Evolutionary conservation across 2,888 invertebrate species (phyloP).

Genomic region (Leptogaster cylindrica): DNA sequence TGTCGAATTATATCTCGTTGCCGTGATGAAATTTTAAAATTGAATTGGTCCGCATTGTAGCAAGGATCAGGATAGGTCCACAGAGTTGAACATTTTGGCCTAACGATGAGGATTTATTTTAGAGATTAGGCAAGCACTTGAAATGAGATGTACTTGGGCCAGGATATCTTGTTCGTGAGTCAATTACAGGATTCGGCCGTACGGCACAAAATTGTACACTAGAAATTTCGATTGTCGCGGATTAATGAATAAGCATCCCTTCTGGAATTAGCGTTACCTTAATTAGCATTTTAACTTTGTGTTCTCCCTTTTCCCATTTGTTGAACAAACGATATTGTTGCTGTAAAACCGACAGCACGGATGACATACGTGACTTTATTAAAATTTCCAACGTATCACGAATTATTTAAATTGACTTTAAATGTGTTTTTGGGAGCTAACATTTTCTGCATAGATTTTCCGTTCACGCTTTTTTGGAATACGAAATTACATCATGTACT

Average conservation of each 20-base stretch:
- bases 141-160: constrained; percentile 18
- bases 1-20: constrained; percentile 44
- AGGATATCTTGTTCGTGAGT: constrained; percentile 28
- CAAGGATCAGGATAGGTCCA: background rate
- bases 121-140: constrained; percentile 33
- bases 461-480: constrained; percentile 25
- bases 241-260: constrained; percentile 33
- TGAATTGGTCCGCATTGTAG: constrained; percentile 41
- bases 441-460: constrained; percentile 20
- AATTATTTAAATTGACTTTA: constrained; percentile 35
- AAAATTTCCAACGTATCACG: constrained; percentile 33
- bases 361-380: constrained; percentile 37
- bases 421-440: constrained; percentile 13
- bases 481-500: constrained; percentile 25
- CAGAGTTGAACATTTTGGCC: constrained; percentile 7
- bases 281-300: constrained; percentile 37
- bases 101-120: constrained; percentile 35
- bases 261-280: constrained; percentile 31
- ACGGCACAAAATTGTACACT: background rate
- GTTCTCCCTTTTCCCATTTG: constrained; percentile 19
- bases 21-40: constrained; percentile 46
- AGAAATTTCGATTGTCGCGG: constrained; percentile 29
- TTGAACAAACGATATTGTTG: constrained; percentile 16
- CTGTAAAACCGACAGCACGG: constrained; percentile 13
- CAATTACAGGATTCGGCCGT: constrained; percentile 20